Evolutionary conservation across 2,888 invertebrate genomes (phyloP), one percentile per base, ranked within the genome.

Genomic region (Choristoneura rosaceana): DNA sequence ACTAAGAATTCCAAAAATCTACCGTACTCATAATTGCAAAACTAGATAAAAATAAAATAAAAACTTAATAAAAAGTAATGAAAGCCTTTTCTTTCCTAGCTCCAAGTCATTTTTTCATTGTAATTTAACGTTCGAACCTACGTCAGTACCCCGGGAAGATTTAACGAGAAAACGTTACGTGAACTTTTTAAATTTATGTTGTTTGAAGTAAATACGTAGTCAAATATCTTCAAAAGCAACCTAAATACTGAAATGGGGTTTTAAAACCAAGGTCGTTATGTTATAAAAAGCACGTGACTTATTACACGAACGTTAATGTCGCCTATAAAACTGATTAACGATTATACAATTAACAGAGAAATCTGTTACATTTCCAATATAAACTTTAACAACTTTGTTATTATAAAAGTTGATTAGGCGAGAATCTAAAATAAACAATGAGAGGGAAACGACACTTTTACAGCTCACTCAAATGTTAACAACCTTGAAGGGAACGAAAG

Each of bases 181-280:
- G 84, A 87, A 86, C 83, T 86, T 85, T 82, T 87, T 88, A 88
- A 90, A 90, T 88, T 89, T 65, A 74, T 69, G 77, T 76, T 74
- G 76, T 76, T 74, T 76, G 74, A 78, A 78, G 63, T 76, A 81
- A 85, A 79, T 80, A 76, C 76, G 77, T 80, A 81, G 81, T 87
- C 86, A 89, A 88, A 85, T 82, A 77, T 84, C 85, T 85, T 90
- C 89, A 90, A 90, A 84, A 87, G 87, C 79, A 85, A 90, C 89
- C 91, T 84, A 88, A 71, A 82, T 90, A 77, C 67, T 65, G 76
- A 79, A 90, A 86, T 77, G 77, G 77, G 84, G 84, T 87, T 86
- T 82, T 66, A 80, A 82, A 83, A 78, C 83, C 89, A 88, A 89
- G 88, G 88, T 76, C 73, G 76, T 70, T 45, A 66, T 77, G 68